A percentile compares a stretch with the other conserved stretches of the same genome.
Conservation (phyloP, 2,113 vertebrate species). For the Sceloporus tristichus region DNA sequence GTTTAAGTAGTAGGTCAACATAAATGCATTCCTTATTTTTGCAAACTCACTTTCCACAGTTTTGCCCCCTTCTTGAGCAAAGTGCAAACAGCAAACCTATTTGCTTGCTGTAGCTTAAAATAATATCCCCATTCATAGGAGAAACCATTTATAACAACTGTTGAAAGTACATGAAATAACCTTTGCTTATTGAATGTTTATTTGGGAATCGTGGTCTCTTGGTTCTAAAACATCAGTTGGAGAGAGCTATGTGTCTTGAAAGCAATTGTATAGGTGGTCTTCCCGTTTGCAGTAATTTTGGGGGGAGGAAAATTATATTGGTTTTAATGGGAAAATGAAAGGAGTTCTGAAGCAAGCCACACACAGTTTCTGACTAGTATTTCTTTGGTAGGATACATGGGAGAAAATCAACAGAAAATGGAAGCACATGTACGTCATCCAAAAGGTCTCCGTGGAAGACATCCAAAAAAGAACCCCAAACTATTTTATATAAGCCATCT, state of each 20-base stretch:
- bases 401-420: not conserved
- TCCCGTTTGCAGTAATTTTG: not conserved
- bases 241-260: not conserved
- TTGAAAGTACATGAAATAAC: conserved; percentile 42
- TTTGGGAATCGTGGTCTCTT: not conserved
- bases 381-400: not conserved
- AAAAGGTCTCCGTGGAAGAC: not conserved
- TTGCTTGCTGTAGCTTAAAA: conserved; percentile 53
- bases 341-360: not conserved
- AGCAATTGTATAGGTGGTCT: not conserved
- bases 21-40: conserved; percentile 54
- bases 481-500: not conserved
- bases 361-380: not conserved
- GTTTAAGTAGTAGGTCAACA: conserved; percentile 69
- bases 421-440: not conserved
- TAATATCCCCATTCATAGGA: conserved; percentile 46
- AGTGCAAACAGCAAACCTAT: conserved; percentile 68
- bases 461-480: too few species aligned
- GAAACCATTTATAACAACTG: conserved; percentile 44
- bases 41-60: conserved; percentile 36
- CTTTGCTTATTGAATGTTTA: not conserved
- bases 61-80: conserved; percentile 48
- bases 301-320: not conserved
- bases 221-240: not conserved
- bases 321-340: too few species aligned